These are phyloP conservation scores for Xyrichtys novacula DNA, from an alignment of 2,797 vertebrate genomes.

Conservation along the genomic window DNA sequence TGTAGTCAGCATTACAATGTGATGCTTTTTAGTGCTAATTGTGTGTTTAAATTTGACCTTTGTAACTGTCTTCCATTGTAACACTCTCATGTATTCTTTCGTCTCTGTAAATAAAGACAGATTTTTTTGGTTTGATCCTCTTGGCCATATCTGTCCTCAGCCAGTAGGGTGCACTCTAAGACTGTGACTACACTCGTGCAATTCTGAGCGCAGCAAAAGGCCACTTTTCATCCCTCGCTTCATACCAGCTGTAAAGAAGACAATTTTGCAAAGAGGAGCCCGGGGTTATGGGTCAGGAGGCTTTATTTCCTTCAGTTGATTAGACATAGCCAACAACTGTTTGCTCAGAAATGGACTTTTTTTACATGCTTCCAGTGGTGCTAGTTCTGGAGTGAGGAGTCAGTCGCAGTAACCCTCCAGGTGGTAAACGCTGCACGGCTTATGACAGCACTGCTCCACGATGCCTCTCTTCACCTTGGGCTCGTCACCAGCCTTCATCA, in stretches of 20 bases:
- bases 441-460: conserved; percentile 92
- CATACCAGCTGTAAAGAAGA: conserved; percentile 44
- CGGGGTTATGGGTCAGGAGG: conserved; percentile 69
- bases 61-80: background rate
- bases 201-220: conserved; percentile 9
- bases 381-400: conserved; percentile 57
- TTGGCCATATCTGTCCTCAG: conserved; percentile 29
- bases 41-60: background rate
- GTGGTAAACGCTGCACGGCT: conserved; percentile 89
- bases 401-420: conserved; percentile 92
- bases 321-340: conserved; percentile 70
- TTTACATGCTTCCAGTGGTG: conserved; percentile 59
- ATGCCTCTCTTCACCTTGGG: conserved; percentile 90
- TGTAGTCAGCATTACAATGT: background rate
- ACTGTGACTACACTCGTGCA: conserved; percentile 61
- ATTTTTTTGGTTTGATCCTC: conserved; percentile 13
- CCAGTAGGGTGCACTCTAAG: conserved; percentile 78
- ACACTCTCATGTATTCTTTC: conserved; percentile 12
- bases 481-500: conserved; percentile 61
- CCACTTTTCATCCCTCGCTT: conserved; percentile 19
- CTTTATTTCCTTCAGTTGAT: conserved; percentile 78
- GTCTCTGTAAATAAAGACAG: conserved; percentile 75
- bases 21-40: background rate
- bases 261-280: conserved; percentile 62
- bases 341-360: conserved; percentile 55